A percentile compares a stretch with the other conserved stretches of the same genome.
These are phyloP conservation scores for Drosophila meridiana DNA, from an alignment of 2,888 invertebrate species.

Conservation along the genomic window DNA sequence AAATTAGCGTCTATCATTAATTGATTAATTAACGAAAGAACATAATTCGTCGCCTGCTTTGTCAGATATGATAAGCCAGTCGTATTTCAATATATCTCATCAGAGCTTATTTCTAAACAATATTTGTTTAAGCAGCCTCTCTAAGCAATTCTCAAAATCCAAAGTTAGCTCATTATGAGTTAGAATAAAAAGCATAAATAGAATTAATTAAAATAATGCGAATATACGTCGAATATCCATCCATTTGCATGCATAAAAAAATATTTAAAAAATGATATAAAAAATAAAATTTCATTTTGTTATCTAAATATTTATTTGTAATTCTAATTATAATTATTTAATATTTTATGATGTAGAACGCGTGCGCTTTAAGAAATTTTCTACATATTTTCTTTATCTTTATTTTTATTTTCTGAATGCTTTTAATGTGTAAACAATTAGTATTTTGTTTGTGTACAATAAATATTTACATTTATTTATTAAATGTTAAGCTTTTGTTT, in stretches of 20 bases:
- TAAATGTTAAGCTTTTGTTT: slow-evolving; percentile 33
- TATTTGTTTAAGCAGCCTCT: neutral
- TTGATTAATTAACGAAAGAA: slow-evolving; percentile 1
- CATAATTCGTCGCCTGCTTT: neutral
- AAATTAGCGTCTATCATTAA: too few species aligned
- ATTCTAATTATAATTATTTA: slow-evolving; percentile 21
- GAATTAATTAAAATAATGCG: neutral
- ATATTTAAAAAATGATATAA: neutral
- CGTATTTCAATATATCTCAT: neutral
- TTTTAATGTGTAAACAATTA: slow-evolving; percentile 34
- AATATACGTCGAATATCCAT: slow-evolving; percentile 5
- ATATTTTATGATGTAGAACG: slow-evolving; percentile 24
- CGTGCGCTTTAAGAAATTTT: slow-evolving; percentile 25
- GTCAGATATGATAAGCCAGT: slow-evolving; percentile 1
- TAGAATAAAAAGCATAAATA: neutral
- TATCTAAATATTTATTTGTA: slow-evolving; percentile 31
- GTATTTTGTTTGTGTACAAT: slow-evolving; percentile 30
- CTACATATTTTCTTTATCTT: slow-evolving; percentile 16
- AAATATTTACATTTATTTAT: slow-evolving; percentile 36
- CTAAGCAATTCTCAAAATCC: slow-evolving; percentile 1
- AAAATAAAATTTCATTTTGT: slow-evolving; percentile 6
- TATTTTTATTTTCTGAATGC: slow-evolving; percentile 1
- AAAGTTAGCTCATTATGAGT: slow-evolving; percentile 2
- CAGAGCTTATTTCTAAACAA: neutral
- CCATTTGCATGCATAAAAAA: slow-evolving; percentile 22